Evolutionary conservation across 2,113 vertebrate species (phyloP).

Genomic region (Erpornis zantholeuca): DNA sequence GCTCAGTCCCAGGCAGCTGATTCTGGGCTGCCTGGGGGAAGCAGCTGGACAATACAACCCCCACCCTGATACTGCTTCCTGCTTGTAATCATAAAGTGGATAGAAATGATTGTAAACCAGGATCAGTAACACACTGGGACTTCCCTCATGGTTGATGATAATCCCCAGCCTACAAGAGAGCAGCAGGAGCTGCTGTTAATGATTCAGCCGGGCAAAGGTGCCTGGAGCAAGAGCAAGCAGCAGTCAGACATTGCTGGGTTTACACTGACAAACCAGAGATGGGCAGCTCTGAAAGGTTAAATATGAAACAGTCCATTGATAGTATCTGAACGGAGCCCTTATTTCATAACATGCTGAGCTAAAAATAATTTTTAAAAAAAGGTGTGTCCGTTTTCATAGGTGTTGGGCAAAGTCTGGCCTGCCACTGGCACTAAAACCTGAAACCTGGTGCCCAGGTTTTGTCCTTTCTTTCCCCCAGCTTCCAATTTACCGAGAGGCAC

Average conservation of each 20-base stretch:
- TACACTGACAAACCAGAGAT: fast-evolving
- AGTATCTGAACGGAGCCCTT: background rate
- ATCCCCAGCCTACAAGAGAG: background rate
- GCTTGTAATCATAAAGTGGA: background rate
- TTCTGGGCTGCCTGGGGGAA: background rate
- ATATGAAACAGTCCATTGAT: background rate
- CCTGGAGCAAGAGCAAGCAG: background rate
- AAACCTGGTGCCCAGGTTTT: background rate
- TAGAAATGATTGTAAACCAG: background rate
- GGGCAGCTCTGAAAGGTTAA: background rate
- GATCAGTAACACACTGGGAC: background rate
- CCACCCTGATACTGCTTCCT: background rate
- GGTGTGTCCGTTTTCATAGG: background rate
- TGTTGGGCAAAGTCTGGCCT: background rate
- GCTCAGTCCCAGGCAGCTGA: background rate
- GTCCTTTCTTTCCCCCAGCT: background rate
- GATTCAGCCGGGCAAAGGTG: background rate
- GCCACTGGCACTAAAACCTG: background rate
- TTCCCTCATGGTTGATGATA: background rate
- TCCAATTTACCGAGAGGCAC: background rate
- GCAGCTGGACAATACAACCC: background rate
- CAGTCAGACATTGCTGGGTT: background rate
- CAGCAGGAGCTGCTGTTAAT: background rate
- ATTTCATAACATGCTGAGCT: background rate
- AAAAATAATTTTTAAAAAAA: background rate